These are phyloP conservation scores for Pseudorasbora parva DNA, from an alignment of 2,113 vertebrate genomes.

Conservation along the genomic window DNA sequence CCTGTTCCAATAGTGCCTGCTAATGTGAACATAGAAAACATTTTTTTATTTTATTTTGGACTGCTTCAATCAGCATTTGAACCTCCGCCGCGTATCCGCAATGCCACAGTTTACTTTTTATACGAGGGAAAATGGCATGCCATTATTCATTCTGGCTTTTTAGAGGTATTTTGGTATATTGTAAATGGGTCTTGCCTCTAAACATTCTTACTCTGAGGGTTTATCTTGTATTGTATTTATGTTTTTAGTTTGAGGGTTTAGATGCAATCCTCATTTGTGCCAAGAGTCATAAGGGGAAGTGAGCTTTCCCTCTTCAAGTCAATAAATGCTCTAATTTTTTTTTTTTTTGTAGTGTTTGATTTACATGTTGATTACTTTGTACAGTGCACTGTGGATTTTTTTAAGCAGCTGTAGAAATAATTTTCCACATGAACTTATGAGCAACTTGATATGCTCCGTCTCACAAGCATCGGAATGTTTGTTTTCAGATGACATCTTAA, in stretches of 20 bases:
- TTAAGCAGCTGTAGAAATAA: not conserved
- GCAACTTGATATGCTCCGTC: not conserved
- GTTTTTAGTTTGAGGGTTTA: constrained; percentile 31
- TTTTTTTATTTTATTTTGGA: not conserved
- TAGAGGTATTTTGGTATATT: constrained; percentile 26
- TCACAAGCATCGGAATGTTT: not conserved
- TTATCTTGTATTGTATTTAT: constrained; percentile 29
- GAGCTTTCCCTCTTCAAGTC: constrained; percentile 19
- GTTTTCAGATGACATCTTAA: not conserved
- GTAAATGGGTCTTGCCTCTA: not conserved
- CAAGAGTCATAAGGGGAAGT: constrained; percentile 6
- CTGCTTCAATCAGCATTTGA: constrained; percentile 7
- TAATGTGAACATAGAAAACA: constrained; percentile 13
- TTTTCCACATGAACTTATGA: not conserved
- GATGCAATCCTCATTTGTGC: constrained; percentile 33
- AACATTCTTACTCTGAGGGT: not conserved
- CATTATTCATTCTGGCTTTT: not conserved
- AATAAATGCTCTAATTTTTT: constrained; percentile 49
- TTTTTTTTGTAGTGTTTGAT: constrained; percentile 35
- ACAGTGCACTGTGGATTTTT: not conserved
- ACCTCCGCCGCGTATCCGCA: too few relatives aligned
- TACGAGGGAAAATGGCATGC: not conserved
- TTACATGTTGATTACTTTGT: constrained; percentile 6
- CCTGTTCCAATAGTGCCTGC: constrained; percentile 38
- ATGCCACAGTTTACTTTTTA: constrained; percentile 36